Evolutionary conservation across 2,113 vertebrate species (phyloP).

Genomic region (Malurus melanocephalus): DNA sequence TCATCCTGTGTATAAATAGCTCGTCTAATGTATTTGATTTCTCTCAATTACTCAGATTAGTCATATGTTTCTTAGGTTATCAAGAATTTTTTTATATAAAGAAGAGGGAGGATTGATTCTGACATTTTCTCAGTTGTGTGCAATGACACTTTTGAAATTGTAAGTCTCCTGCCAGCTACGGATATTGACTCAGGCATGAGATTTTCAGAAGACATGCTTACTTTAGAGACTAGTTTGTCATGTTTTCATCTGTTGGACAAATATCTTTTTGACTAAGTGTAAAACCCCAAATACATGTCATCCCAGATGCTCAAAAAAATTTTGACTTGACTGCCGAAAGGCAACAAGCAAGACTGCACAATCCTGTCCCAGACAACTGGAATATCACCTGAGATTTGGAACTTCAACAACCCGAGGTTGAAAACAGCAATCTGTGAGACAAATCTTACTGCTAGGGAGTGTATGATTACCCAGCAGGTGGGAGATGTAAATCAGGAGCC

Average conservation of each 20-base stretch:
- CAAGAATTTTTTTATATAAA: not conserved
- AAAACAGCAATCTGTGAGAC: not conserved
- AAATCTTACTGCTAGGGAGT: not conserved
- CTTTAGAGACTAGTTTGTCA: slow-evolving; percentile 33
- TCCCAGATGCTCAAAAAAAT: not conserved
- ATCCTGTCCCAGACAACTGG: not conserved
- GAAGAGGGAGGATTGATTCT: not conserved
- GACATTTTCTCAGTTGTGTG: slow-evolving; percentile 35
- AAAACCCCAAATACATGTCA: slow-evolving; percentile 14
- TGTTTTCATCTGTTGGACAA: slow-evolving; percentile 56
- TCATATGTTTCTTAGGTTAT: slow-evolving; percentile 10
- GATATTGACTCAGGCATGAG: slow-evolving; percentile 34
- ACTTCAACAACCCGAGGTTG: not conserved
- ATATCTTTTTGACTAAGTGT: slow-evolving; percentile 43
- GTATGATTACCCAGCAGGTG: slow-evolving; percentile 11
- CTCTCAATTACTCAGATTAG: slow-evolving; percentile 32
- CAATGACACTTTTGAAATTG: not conserved
- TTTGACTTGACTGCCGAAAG: not conserved
- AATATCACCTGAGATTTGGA: not conserved
- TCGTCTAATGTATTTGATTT: not conserved
- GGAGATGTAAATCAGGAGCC: slow-evolving; percentile 37
- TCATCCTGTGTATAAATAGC: not conserved
- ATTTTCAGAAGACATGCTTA: slow-evolving; percentile 27
- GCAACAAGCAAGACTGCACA: not conserved
- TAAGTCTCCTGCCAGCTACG: not conserved